These are phyloP conservation scores for Spea multiplicata DNA, from an alignment of 2,113 vertebrate genomes.

Conservation along the genomic window DNA sequence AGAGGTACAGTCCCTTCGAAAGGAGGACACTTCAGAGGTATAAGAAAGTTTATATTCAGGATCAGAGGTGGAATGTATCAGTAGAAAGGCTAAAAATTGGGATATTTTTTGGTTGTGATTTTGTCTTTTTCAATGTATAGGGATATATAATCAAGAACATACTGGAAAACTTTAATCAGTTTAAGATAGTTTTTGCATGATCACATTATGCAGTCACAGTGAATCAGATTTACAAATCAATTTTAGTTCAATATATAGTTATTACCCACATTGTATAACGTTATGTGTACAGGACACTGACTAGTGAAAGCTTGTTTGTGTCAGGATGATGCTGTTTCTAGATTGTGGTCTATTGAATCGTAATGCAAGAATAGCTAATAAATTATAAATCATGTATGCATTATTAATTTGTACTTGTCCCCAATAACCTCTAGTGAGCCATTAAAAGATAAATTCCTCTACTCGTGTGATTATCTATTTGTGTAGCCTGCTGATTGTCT, in stretches of 20 bases:
- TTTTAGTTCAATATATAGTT: not conserved
- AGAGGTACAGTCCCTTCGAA: too few relatives aligned
- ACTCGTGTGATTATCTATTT: conserved; percentile 15
- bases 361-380: conserved; percentile 14
- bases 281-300: not conserved
- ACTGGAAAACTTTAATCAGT: not conserved
- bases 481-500: conserved; percentile 17
- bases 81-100: too few relatives aligned
- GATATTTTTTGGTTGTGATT: not conserved
- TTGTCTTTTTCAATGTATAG: not conserved
- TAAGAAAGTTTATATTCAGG: too few relatives aligned
- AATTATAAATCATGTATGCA: conserved; percentile 39
- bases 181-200: not conserved
- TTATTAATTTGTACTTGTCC: conserved; percentile 42
- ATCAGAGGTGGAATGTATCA: too few relatives aligned
- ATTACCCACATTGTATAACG: not conserved
- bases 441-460: conserved; percentile 40
- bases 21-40: too few relatives aligned
- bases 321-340: conserved; percentile 4
- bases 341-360: conserved; percentile 14
- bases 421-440: conserved; percentile 41
- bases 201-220: not conserved
- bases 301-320: not conserved
- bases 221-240: not conserved
- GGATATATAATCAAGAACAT: not conserved